Base-by-base conservation (phyloP, 1,140 invertebrate species). In the Steinernema khuongi region DNA sequence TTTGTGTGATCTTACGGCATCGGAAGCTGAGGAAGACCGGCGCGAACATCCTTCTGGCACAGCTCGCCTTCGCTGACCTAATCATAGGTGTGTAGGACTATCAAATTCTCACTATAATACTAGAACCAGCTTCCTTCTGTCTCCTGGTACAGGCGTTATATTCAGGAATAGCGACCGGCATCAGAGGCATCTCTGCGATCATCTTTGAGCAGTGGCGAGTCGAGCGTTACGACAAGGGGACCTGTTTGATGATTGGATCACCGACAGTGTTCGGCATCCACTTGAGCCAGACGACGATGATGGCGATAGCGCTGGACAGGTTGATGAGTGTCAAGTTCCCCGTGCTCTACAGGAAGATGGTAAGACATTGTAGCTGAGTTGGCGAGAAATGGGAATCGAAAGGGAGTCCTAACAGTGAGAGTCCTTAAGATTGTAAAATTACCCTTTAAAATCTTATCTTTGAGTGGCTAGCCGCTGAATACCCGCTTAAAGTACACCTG, bases 211-310 rank as follows among this genome's bases (percentile, higher is more conserved):
- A 60, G 22, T 22, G 26, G 50, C 4, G 22, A 17, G 7, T 26
- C 19, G 22, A 14, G 26, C 11, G 4, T 14, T 60, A 60, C 26
- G 19, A 60, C 50, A 11, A 26, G 11, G 50, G 50, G 26, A 14
- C 19, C 2, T 60, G 50, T 22, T 26, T 60, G 11, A 60, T 60
- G 14, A 60, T 60, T 22, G 50, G 50, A 4, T 17, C 50, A 4
- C 50, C 50, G 7, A 60, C 50, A 22, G 50, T 60, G 4, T 60
- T 60, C 26, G 11, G 11, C 50, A 60, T 60, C 19, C 50, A 60
- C 26, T 60, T 60, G 50, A 60, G 50, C 26, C 50, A 60, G 50
- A 60, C 50, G 19, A 60, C 50, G 19, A 60, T 60, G 50, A 60
- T 60, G 50, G 22, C 19, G 4, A 60, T 60, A 7, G 50, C 50